Evolutionary conservation across 2,888 invertebrate species (phyloP).

Genomic region (Entomobrya multifasciata): DNA sequence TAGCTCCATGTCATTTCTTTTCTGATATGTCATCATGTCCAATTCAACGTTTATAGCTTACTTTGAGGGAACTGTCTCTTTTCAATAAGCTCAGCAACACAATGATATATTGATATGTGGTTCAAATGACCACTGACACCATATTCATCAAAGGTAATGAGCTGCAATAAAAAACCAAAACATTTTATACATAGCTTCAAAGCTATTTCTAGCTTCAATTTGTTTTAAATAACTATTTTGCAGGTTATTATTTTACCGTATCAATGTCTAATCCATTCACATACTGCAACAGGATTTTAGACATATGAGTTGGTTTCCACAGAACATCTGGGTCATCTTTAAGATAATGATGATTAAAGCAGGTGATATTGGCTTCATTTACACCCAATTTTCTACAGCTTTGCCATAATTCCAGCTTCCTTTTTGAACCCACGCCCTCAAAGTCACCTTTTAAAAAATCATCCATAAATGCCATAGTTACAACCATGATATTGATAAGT

Average conservation of each 20-base stretch:
- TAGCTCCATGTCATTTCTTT: no score
- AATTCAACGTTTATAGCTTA: no score
- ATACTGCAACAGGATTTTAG: slow-evolving; percentile 85
- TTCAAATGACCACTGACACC: slow-evolving; percentile 97
- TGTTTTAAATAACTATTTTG: background rate
- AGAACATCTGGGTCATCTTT: slow-evolving; percentile 89
- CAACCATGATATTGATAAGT: no score
- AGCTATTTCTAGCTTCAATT: background rate
- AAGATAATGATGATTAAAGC: slow-evolving; percentile 83
- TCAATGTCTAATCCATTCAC: slow-evolving; percentile 89
- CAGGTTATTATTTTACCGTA: slow-evolving; percentile 82
- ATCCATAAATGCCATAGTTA: no score
- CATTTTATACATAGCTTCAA: background rate
- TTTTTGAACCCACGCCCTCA: slow-evolving; percentile 85
- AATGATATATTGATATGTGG: slow-evolving; percentile 92
- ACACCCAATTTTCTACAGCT: slow-evolving; percentile 92
- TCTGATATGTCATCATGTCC: no score
- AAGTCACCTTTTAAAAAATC: slow-evolving; percentile 85
- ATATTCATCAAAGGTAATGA: slow-evolving; percentile 96
- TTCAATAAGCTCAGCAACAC: slow-evolving; percentile 88
- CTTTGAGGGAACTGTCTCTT: slow-evolving; percentile 80
- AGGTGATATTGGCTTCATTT: slow-evolving; percentile 87
- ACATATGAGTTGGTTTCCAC: slow-evolving; percentile 88
- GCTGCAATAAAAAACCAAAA: slow-evolving; percentile 78
- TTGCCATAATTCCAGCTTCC: slow-evolving; percentile 90